Evolutionary conservation across 2,797 vertebrate genomes (phyloP).

Genomic region (Petrocephalus schoutedeni): DNA sequence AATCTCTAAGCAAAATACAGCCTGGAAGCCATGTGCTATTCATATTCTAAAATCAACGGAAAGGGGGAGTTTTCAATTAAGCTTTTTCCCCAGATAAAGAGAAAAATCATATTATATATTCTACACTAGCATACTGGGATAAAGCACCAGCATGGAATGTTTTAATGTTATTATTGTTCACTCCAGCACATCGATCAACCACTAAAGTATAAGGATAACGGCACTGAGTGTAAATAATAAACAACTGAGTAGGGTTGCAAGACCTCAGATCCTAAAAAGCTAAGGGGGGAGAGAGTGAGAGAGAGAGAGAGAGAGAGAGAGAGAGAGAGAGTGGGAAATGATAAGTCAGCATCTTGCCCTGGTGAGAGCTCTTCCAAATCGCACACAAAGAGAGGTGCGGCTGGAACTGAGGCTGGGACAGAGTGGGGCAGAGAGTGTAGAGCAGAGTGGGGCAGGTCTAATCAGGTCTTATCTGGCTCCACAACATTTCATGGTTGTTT

Average conservation of each 20-base stretch:
- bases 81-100: neutral
- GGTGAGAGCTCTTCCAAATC: neutral
- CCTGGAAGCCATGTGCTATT: neutral
- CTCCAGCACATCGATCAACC: neutral
- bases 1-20: neutral
- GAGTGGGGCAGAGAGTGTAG: neutral
- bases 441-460: conserved; percentile 13
- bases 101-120: neutral
- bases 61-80: neutral
- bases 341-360: neutral
- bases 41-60: neutral
- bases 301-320: neutral
- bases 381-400: neutral
- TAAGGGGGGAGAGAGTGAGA: neutral
- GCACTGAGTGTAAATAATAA: neutral
- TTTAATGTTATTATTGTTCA: neutral
- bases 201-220: neutral
- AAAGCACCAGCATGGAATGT: neutral
- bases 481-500: conserved; percentile 40
- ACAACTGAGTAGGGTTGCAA: neutral
- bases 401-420: neutral
- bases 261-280: neutral
- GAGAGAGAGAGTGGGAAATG: neutral
- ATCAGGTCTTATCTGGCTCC: conserved; percentile 19
- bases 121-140: neutral